Evolutionary conservation across 2,888 invertebrate species (phyloP).

Genomic region (Geotrupes spiniger): DNA sequence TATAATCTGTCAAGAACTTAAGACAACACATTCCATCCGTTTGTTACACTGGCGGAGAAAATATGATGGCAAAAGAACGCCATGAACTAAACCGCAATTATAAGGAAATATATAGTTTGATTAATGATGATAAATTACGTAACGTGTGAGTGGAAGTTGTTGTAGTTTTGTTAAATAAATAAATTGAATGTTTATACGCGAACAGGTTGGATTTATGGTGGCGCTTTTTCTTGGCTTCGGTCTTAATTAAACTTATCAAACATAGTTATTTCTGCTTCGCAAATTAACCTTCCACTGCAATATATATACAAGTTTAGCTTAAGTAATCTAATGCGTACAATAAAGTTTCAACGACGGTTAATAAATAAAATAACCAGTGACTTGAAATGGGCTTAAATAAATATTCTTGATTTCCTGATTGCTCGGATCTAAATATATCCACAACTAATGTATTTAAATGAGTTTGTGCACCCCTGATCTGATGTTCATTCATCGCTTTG

Average conservation of each 20-base stretch:
- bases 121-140: conserved; percentile 25
- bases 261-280: neutral
- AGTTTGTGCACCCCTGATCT: conserved; percentile 11
- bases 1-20: too few relatives aligned
- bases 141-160: conserved; percentile 15
- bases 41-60: neutral
- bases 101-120: conserved; percentile 22
- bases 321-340: too few relatives aligned
- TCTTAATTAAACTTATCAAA: conserved; percentile 18
- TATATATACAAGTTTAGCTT: too few relatives aligned
- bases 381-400: too few relatives aligned
- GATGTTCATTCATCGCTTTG: conserved; percentile 18
- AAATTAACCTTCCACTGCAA: too few relatives aligned
- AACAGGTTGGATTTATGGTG: conserved; percentile 23
- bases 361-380: too few relatives aligned
- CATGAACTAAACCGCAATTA: conserved; percentile 15
- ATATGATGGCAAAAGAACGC: neutral
- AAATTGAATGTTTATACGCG: conserved; percentile 24
- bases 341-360: too few relatives aligned
- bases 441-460: conserved; percentile 10
- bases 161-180: conserved; percentile 22
- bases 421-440: too few relatives aligned
- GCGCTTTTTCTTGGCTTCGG: conserved; percentile 8
- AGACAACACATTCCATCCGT: neutral
- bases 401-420: too few relatives aligned